Evolutionary conservation across 2,113 vertebrate genomes (phyloP).

Genomic region (Eurystomus gularis): DNA sequence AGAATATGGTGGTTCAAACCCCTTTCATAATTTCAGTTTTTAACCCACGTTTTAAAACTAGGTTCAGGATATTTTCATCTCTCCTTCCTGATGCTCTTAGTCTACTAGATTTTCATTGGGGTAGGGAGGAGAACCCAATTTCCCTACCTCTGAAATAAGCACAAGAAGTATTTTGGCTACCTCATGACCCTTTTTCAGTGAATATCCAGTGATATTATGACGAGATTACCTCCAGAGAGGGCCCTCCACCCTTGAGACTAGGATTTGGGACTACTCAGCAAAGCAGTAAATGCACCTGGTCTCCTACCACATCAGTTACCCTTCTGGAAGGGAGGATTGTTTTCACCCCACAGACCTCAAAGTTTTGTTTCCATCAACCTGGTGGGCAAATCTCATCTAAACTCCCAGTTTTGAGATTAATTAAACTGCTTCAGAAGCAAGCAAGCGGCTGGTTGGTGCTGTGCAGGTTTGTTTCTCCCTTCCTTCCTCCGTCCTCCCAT

Average conservation of each 20-base stretch:
- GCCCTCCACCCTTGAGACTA: background rate
- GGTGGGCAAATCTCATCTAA: background rate
- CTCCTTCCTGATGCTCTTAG: background rate
- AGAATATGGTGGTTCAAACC: background rate
- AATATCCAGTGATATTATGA: background rate
- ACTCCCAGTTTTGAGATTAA: background rate
- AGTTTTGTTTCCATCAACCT: background rate
- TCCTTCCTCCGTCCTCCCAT: background rate
- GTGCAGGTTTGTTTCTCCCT: background rate
- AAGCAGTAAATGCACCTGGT: background rate
- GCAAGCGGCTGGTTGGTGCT: background rate
- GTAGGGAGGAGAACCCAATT: background rate
- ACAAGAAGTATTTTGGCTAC: background rate
- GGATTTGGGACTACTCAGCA: background rate
- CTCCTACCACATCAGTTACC: background rate
- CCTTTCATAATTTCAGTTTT: background rate
- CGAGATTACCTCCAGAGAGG: background rate
- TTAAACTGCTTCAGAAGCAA: background rate
- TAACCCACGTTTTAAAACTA: background rate
- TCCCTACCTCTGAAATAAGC: background rate
- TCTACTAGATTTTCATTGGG: background rate
- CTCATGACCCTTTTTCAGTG: background rate
- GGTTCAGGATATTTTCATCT: background rate
- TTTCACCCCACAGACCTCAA: background rate
- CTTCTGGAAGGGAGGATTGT: background rate